Base-by-base conservation (phyloP, 2,113 vertebrate species). In the Etheostoma cragini region DNA sequence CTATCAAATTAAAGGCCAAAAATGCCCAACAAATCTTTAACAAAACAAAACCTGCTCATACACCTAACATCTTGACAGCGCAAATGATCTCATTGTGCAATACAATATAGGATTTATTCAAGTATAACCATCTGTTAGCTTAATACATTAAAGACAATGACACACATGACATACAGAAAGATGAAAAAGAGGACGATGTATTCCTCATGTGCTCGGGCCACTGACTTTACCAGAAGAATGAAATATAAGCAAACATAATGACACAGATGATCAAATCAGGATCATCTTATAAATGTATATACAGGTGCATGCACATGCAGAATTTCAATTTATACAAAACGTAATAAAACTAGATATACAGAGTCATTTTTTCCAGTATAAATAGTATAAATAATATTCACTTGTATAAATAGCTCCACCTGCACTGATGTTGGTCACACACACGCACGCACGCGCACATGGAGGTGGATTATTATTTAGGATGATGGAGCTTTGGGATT, bases 361-460 rank as follows among this genome's bases (percentile, higher is more conserved):
- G 47, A 92, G 47, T 63, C 69, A 68, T 50, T 81, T 80, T 42
- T 42, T 11, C 15, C 15, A 56, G 83, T 94, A 94, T 95, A 95
- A 95, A 95, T 94, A 94, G 82, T 93, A 94, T 95, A 94, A 95
- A 94, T 95, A 94, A 84, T 35, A 42, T 84, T 79, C 7, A 17
- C 90, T 88, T 86, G 64, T 89, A 93, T 92, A 94, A 94, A 94
- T 89, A 91, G 77, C 69, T 79, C 83, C 50, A 24, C 69, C 19
- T 42, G 84, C 82, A 6, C 76, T 13, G 2, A 17, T 15, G 78
- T 75, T 85, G 72, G 79, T 85, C 46, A 65, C 46, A 46, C 21
- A 17, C 58, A 22, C 66, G 21, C 46, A 78, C 47, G 70, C 58
- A 53, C 74, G 38, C 69, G 66, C 56, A 35, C 21, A 50, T 24